These are phyloP conservation scores for Entosphenus tridentatus DNA, from an alignment of 2,113 vertebrate genomes.

Conservation along the genomic window DNA sequence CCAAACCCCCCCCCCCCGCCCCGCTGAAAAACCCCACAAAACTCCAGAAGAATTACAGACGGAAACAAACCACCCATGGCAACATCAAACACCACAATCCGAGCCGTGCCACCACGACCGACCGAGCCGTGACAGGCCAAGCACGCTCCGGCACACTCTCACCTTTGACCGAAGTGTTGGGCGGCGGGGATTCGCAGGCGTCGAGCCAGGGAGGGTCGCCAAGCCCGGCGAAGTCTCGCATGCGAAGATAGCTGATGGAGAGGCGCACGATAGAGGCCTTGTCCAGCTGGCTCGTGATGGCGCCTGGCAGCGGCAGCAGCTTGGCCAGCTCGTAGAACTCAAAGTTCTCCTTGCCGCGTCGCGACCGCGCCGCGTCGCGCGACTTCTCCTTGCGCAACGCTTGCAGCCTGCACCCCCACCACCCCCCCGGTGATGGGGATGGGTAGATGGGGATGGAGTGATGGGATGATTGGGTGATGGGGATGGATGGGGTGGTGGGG, in stretches of 20 bases:
- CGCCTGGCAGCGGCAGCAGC: constrained; percentile 83
- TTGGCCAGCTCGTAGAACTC: constrained; percentile 98
- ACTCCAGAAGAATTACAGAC: no score
- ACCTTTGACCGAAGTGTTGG: constrained; percentile 98
- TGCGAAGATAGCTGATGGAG: constrained; percentile 98
- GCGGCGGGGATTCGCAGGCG: constrained; percentile 84
- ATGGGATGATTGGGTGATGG: no score
- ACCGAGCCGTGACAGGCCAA: no score
- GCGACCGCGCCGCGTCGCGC: constrained; percentile 78
- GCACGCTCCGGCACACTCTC: constrained; percentile 14
- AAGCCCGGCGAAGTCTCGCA: constrained; percentile 96
- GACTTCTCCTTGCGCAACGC: constrained; percentile 97
- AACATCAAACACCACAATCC: no score
- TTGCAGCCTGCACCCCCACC: constrained; percentile 51
- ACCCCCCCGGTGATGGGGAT: no score
- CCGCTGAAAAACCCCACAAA: no score
- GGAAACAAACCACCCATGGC: no score
- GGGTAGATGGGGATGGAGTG: no score
- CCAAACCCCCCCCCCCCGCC: no score
- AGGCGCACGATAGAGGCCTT: constrained; percentile 97
- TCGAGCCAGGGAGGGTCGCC: constrained; percentile 94
- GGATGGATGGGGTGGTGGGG: no score
- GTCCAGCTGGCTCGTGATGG: constrained; percentile 96
- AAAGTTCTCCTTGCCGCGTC: constrained; percentile 94
- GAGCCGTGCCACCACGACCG: no score